phyloP scores from a whole-genome alignment of 2,113 vertebrate genomes.

The Canis aureus region DNA sequence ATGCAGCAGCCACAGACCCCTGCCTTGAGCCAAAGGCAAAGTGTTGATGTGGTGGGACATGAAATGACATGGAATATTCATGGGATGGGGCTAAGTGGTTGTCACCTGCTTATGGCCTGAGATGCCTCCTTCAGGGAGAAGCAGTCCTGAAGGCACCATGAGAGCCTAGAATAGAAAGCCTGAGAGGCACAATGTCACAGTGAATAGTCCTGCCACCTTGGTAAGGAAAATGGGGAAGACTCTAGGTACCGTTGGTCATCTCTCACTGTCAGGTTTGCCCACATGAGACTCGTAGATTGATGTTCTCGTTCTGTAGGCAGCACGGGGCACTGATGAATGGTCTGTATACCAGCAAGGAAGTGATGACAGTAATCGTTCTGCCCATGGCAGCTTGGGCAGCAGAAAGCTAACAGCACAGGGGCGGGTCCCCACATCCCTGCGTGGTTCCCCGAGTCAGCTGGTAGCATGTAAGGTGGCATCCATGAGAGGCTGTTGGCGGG shows the following conservation, averaged over 20 bases:
- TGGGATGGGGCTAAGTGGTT: neutral
- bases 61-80: neutral
- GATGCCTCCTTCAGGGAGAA: neutral
- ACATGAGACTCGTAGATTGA: accelerated
- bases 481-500: neutral
- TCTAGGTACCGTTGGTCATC: accelerated
- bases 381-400: neutral
- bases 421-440: accelerated
- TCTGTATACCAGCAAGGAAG: too few species aligned
- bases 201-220: accelerated
- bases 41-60: accelerated
- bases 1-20: accelerated
- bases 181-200: accelerated
- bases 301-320: accelerated
- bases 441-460: accelerated
- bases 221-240: neutral
- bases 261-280: neutral
- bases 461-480: accelerated
- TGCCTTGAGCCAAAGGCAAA: neutral
- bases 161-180: neutral
- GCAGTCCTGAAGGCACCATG: neutral
- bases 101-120: neutral
- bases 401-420: neutral
- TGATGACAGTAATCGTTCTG: accelerated
- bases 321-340: accelerated